Base-by-base conservation (phyloP, 1,140 invertebrate species). In the Bombus polaris region DNA sequence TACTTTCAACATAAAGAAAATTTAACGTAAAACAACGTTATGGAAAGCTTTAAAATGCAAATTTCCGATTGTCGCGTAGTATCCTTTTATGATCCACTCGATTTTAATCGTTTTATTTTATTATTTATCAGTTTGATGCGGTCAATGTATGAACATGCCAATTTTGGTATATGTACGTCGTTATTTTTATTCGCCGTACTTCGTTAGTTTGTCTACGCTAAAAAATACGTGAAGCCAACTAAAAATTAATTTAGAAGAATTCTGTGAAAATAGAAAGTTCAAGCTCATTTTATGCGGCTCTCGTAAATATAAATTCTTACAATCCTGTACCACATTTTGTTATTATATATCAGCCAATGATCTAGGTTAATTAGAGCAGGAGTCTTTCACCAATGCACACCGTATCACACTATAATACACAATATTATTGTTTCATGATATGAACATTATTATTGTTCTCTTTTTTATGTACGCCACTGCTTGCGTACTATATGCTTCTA, bases 391-490 rank as follows among this genome's bases (percentile, higher is more conserved):
- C 94, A 94, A 93, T 89, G 92, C 94, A 94, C 93, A 93, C 92
- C 88, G 93, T 90, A 87, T 94, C 89, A 88, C 93, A 95, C 94
- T 95, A 95, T 95, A 95, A 95, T 95, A 95, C 94, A 95, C 93
- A 95, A 94, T 86, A 94, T 94, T 95, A 95, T 95, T 95, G 93
- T 93, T 94, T 91, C 89, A 91, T 70, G 53, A 85, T 65, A 81
- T 62, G n/a, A 81, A 75, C 80, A 18, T 86, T 68, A 25, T 77
- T 35, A 39, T 68, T 39, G 42, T 22, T 70, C 44, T 59, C 32
- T 42, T 37, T 15, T 42, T 53, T 28, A 25, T 9, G 37, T 73
- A 72, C 47, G 39, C 65, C 42, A 35, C 32, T 35, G 62, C 25
- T 65, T 35, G 71, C 74, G 81, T 70, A 39, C 44, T 70, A n/a